Evolutionary conservation across 2,113 vertebrate species (phyloP), one percentile per base, ranked within the genome.

Genomic region (Cyrtonyx montezumae): DNA sequence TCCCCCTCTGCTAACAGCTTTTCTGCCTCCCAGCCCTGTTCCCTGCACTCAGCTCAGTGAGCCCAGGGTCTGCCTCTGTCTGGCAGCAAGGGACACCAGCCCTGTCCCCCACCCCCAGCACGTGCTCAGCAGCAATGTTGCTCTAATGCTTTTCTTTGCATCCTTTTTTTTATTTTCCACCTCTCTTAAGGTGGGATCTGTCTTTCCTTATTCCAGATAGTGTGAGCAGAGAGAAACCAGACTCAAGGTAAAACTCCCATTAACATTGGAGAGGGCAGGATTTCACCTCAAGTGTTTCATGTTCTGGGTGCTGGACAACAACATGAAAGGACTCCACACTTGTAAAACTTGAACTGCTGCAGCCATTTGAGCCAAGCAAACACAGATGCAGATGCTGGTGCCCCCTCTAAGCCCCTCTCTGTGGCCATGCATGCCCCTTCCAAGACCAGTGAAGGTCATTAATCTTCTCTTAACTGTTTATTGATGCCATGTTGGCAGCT

Each of bases 271-370:
- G 73, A 53, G 85, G 90, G 82, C 91, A 95, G 85, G 87, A 94
- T 93, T 95, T 96, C 95, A 96, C 95, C 87, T 91, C 79, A 86
- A 94, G 90, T 94, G 95, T 95, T 96, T 96, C 92, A 95, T 95
- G 95, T 96, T 84, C 80, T 73, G 83, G 43, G 83, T 15, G 2
- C 92, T 66, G 95, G 91, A 90, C 96, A 96, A 32, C 84, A 91
- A 96, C 96, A 96, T 96, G 92, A 96, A 96, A 96, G 95, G 95
- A 17, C 94, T 90, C 70, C 45, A 58, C 77, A 34, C 95, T 96
- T 95, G 96, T 96, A 96, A 96, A 96, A 95, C 77, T 30, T 88
- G 92, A 96, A 74, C 87, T 2, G 0, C 66, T 0, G 0, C 83
- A 91, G 80, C 80, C 84, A 79, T 79, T 87, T 5, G 4, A 66